phyloP scores from a whole-genome alignment of 2,113 vertebrate genomes.

The Kryptolebias marmoratus region DNA sequence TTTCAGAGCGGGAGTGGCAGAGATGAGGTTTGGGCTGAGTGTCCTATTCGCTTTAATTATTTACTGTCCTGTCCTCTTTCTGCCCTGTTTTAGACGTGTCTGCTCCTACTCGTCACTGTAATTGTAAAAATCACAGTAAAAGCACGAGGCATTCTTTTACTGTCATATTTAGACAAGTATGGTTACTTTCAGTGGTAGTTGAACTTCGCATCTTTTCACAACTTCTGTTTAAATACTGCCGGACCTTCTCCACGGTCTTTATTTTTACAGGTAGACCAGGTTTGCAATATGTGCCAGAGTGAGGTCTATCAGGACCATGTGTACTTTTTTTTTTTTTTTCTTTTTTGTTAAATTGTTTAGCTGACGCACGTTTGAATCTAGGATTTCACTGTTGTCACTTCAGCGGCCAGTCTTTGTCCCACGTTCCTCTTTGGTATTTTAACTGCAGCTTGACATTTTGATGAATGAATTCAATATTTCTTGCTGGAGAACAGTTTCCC shows the following conservation, averaged over 20 bases:
- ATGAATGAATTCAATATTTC: constrained; percentile 4
- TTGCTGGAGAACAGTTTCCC: constrained; percentile 19
- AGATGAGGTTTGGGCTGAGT: constrained; percentile 39
- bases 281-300: no score
- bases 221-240: no score
- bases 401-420: neutral
- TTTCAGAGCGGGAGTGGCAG: constrained; percentile 51
- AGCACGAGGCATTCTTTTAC: neutral
- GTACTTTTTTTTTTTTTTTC: neutral
- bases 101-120: constrained; percentile 7
- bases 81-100: constrained; percentile 7
- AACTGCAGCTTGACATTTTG: neutral
- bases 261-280: no score
- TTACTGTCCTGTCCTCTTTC: constrained; percentile 44
- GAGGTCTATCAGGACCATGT: no score
- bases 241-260: no score
- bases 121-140: constrained; percentile 10
- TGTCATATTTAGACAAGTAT: no score
- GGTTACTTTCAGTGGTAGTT: no score
- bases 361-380: neutral
- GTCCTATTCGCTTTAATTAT: constrained; percentile 77
- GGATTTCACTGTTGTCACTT: neutral
- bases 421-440: constrained; percentile 16
- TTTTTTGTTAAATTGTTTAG: neutral
- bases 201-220: no score